Evolutionary conservation across 1,140 invertebrate genomes (phyloP).

Genomic region (Aphaenogaster floridana): DNA sequence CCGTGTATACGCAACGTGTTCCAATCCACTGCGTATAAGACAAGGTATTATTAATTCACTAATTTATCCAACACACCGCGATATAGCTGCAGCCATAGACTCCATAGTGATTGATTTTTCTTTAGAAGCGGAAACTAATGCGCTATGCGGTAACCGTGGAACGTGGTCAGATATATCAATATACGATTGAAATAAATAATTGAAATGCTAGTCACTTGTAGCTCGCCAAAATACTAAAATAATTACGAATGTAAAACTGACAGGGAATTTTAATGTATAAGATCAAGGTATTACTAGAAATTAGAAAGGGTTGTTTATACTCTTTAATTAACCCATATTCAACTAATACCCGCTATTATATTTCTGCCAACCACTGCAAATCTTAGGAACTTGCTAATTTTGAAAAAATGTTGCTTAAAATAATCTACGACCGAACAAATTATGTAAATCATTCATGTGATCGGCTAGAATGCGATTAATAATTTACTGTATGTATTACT

Average conservation of each 20-base stretch:
- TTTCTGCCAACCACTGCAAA: neutral
- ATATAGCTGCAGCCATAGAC: neutral
- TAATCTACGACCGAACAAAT: neutral
- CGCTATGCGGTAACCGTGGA: neutral
- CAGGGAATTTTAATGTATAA: neutral
- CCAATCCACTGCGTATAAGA: conserved; percentile 3
- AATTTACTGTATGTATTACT: neutral
- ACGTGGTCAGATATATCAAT: neutral
- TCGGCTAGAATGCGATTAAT: neutral
- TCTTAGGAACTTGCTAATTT: neutral
- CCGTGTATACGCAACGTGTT: neutral
- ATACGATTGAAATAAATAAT: conserved; percentile 28
- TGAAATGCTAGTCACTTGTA: neutral
- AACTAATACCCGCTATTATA: neutral
- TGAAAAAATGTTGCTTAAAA: neutral
- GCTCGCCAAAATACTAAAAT: neutral
- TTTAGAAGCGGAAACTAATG: conserved; percentile 19
- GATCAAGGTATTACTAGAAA: neutral
- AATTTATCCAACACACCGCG: conserved; percentile 45
- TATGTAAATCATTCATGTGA: neutral
- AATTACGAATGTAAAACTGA: neutral
- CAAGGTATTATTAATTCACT: conserved; percentile 47
- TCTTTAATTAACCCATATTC: neutral
- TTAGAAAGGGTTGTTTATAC: neutral
- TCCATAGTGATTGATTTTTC: conserved; percentile 26